These are phyloP conservation scores for Drosophila fungiperda DNA, from an alignment of 2,888 invertebrate species.

Conservation along the genomic window DNA sequence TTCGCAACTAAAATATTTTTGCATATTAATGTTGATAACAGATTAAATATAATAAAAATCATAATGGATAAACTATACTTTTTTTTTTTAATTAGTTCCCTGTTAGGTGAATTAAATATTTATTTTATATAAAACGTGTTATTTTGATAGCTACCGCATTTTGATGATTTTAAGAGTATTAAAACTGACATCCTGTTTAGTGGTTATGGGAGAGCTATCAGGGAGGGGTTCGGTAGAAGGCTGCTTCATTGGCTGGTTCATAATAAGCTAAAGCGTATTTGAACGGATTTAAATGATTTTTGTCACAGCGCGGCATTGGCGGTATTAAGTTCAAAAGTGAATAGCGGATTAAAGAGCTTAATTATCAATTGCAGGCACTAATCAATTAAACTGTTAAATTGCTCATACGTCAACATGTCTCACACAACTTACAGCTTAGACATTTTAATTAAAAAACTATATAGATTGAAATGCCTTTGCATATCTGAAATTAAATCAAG, in stretches of 20 bases:
- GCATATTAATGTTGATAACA: background rate
- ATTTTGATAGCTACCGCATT: background rate
- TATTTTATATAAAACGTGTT: background rate
- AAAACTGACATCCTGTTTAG: conserved; percentile 28
- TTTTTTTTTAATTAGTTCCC: background rate
- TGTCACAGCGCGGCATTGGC: conserved; percentile 55
- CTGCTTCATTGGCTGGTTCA: conserved; percentile 12
- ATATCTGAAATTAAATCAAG: conserved; percentile 72
- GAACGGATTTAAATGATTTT: conserved; percentile 58
- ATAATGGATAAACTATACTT: too few species aligned
- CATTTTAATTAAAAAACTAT: conserved; percentile 59
- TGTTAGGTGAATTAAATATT: background rate
- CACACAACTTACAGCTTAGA: conserved; percentile 10
- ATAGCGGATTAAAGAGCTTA: conserved; percentile 50
- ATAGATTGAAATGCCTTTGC: conserved; percentile 14
- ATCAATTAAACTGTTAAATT: conserved; percentile 35
- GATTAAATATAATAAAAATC: background rate
- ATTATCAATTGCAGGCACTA: conserved; percentile 37
- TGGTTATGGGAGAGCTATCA: background rate
- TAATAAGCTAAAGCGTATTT: conserved; percentile 65
- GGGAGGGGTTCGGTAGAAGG: background rate
- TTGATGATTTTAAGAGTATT: conserved; percentile 21
- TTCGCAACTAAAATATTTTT: background rate
- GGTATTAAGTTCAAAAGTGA: conserved; percentile 17
- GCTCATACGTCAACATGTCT: conserved; percentile 3